Percentiles rank a stretch among this genome's conserved stretches.
Conservation (phyloP, 2,797 vertebrate species). For the Catamblyrhynchus diadema region DNA sequence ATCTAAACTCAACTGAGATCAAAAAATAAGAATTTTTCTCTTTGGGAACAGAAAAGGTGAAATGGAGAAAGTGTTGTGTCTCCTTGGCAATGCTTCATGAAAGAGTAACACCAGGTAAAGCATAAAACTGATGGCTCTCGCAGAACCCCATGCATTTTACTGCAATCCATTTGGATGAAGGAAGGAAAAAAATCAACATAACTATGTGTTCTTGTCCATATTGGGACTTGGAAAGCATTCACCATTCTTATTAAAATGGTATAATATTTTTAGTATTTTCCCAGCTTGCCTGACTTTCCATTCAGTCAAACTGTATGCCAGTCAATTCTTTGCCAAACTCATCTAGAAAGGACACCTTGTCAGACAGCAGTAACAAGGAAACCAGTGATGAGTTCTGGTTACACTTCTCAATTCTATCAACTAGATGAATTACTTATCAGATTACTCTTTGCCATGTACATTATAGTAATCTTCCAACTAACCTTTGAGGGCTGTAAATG, state of each 20-base stretch:
- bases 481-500: not conserved
- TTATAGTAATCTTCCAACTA: not conserved
- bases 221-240: not conserved
- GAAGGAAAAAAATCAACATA: not conserved
- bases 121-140: not conserved
- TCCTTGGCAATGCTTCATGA: not conserved
- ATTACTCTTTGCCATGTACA: not conserved
- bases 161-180: not conserved
- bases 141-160: not conserved
- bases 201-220: not conserved
- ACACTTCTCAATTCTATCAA: not conserved
- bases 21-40: not conserved
- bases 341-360: not conserved
- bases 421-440: not conserved
- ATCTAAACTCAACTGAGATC: not conserved
- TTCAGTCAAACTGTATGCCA: not conserved
- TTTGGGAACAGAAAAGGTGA: not conserved
- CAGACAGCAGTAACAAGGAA: not conserved
- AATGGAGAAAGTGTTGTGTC: not conserved
- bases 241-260: not conserved
- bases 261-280: not conserved
- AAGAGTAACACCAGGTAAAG: not conserved
- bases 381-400: not conserved
- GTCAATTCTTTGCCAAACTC: not conserved
- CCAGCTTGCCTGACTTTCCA: not conserved